Evolutionary conservation across 53 echinoderm and acorn worm genomes (phyloP).

Genomic region (Pentamera pediparva): DNA sequence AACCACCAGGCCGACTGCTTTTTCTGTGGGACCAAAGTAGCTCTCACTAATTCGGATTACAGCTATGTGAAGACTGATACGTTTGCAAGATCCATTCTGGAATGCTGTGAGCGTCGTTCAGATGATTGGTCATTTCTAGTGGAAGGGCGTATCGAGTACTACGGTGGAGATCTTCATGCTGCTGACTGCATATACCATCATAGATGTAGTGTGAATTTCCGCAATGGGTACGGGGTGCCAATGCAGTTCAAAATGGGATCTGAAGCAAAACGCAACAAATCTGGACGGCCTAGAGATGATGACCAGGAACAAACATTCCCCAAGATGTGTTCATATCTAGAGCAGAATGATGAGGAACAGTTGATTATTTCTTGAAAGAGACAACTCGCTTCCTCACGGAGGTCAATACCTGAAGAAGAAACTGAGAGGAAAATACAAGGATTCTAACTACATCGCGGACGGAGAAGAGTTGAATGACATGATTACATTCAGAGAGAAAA

Average conservation of each 20-base stretch:
- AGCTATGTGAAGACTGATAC: conserved; percentile 27
- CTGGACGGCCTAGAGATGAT: conserved; percentile 39
- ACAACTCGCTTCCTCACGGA: not conserved
- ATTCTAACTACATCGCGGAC: not conserved
- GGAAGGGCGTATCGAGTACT: conserved; percentile 34
- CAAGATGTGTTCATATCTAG: conserved; percentile 23
- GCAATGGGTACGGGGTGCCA: conserved; percentile 17
- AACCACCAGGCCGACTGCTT: conserved; percentile 25
- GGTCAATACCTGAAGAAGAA: not conserved
- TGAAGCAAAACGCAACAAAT: conserved; percentile 29
- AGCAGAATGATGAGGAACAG: conserved; percentile 43
- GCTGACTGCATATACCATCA: conserved; percentile 46
- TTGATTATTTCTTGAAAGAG: too few relatives aligned
- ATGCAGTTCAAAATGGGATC: not conserved
- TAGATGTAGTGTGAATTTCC: conserved; percentile 26
- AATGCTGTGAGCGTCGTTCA: conserved; percentile 16
- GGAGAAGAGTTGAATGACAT: not conserved
- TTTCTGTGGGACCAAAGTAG: conserved; percentile 28
- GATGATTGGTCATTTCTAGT: conserved; percentile 36
- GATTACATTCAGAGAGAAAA: not conserved
- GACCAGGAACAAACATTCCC: conserved; percentile 40
- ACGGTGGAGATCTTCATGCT: conserved; percentile 40
- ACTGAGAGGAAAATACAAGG: not conserved
- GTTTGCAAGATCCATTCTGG: conserved; percentile 11
- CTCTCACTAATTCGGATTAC: not conserved